Evolutionary conservation across 2,113 vertebrate genomes (phyloP), one percentile per base, ranked within the genome.

Genomic region (Callorhinus ursinus): DNA sequence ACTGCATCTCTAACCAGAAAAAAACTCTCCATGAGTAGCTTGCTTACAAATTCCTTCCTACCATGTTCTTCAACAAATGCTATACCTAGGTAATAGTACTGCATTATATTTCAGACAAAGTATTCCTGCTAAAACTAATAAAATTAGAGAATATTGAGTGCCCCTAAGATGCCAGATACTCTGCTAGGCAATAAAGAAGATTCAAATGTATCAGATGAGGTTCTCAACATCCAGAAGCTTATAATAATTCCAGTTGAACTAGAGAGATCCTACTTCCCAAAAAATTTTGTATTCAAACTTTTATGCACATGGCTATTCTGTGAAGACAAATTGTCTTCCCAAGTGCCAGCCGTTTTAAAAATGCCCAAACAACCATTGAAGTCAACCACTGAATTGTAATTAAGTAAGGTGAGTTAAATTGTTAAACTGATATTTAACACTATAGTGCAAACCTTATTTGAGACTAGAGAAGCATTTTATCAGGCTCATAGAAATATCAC

Each of bases 291-390:
- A 77, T 65, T 95, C 46, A 74, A 61, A 77, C 22, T 77, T 83
- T 55, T 90, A 65, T 63, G 69, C 19, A 87, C 26, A 76, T 57
- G 49, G 26, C 74, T 79, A 36, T 26, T 90, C 42, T 74, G 26
- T 85, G 51, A 89, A 95, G 69, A 61, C 51, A 76, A 74, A 65
- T 28, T 39, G 53, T 90, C 90, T 92, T 92, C 55, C 74, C 77
- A 88, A 94, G 31, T 69, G 2, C 11, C 71, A 69, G 13, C 24
- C 28, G 79, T 49, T 92, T 93, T 77, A 51, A 90, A 96, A 90
- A 57, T 8, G 65, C 9, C 46, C 53, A 76, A 71, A 81, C 36
- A 90, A 22, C 21, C 46, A 8, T 72, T 80, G 5, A 88, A 82
- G 39, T 95, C 65, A 89, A 39, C 10, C 33, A 74, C 31, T 39